Conservation (phyloP, 2,888 invertebrate genomes). For the Oxyscelio sp. region DNA sequence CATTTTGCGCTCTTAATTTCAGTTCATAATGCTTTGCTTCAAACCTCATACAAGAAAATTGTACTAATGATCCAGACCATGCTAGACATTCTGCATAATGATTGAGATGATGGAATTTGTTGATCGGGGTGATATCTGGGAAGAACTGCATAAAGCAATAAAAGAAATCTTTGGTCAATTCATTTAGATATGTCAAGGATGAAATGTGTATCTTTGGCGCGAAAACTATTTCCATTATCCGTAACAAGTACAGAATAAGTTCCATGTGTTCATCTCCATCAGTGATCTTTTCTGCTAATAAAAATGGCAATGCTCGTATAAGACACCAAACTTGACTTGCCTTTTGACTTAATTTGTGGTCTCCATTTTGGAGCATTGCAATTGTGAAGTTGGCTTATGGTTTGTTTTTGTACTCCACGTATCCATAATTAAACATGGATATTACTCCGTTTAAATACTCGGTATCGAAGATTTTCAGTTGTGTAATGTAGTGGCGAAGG, state of each 20-base stretch:
- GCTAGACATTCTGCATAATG: constrained; percentile 53
- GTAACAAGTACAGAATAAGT: constrained; percentile 38
- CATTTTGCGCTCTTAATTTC: constrained; percentile 60
- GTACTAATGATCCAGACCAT: constrained; percentile 66
- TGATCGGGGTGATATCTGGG: too few relatives aligned
- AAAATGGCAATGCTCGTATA: constrained; percentile 61
- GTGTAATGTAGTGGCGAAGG: constrained; percentile 16
- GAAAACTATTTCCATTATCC: constrained; percentile 63
- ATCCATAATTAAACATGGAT: constrained; percentile 62
- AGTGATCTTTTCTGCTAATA: constrained; percentile 52
- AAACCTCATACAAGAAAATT: constrained; percentile 74
- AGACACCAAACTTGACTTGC: constrained; percentile 69
- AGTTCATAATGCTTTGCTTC: constrained; percentile 73
- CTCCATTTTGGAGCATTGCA: constrained; percentile 40
- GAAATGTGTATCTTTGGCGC: constrained; percentile 36
- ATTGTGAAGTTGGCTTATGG: constrained; percentile 60
- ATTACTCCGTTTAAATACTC: constrained; percentile 64
- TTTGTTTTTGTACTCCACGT: constrained; percentile 59
- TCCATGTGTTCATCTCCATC: not conserved
- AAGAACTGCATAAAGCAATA: too few relatives aligned
- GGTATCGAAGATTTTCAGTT: constrained; percentile 20
- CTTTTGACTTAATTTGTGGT: constrained; percentile 53
- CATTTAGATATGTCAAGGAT: not conserved
- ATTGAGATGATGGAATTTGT: constrained; percentile 71
- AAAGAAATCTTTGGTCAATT: constrained; percentile 12